phyloP scores from a whole-genome alignment of 2,113 vertebrate species.

The Corythaixoides concolor region DNA sequence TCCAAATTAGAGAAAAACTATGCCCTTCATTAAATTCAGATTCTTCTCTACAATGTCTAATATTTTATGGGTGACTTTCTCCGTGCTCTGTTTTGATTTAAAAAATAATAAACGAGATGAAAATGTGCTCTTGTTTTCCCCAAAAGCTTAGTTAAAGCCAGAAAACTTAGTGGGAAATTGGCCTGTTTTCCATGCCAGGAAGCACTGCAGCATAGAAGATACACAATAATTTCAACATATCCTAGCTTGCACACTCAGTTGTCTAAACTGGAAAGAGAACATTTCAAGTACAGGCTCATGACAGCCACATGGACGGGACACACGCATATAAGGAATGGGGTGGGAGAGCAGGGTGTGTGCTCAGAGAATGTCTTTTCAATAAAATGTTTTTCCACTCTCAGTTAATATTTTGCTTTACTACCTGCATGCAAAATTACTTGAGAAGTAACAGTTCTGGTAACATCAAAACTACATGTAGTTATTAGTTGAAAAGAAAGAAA shows the following conservation, averaged over 20 bases:
- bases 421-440: not conserved
- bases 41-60: not conserved
- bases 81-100: not conserved
- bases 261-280: not conserved
- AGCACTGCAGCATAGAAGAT: not conserved
- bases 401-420: not conserved
- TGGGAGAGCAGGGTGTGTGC: accelerated
- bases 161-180: not conserved
- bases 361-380: not conserved
- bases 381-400: not conserved
- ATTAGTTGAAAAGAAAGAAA: not conserved
- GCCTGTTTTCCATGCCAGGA: not conserved
- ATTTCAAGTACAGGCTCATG: not conserved
- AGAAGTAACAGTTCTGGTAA: not conserved
- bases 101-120: not conserved
- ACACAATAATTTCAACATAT: not conserved
- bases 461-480: not conserved
- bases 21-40: not conserved
- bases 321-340: accelerated
- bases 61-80: not conserved
- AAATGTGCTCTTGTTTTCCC: not conserved
- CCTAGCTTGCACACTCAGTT: not conserved
- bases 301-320: not conserved
- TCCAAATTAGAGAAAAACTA: not conserved
- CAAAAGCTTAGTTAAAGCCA: not conserved